Percentiles rank a stretch among this genome's conserved stretches.
These are phyloP conservation scores for Diploscapter pachys DNA, from an alignment of 1,140 invertebrate species.

Conservation along the genomic window DNA sequence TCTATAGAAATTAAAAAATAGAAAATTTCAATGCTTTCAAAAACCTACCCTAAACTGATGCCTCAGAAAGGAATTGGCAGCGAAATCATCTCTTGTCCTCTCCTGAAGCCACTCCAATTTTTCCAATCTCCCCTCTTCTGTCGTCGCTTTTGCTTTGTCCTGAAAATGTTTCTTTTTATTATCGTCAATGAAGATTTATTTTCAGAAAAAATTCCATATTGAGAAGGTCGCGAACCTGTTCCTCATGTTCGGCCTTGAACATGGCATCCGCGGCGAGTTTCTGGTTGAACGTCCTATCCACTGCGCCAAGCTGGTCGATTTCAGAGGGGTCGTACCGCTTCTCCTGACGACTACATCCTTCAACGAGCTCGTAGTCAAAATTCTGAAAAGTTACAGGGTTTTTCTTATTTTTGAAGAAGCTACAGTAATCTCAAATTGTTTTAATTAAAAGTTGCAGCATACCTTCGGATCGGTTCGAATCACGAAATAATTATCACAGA, in stretches of 20 bases:
- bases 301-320: slow-evolving; percentile 78
- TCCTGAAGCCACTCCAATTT: slow-evolving; percentile 52
- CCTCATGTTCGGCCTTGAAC: slow-evolving; percentile 52
- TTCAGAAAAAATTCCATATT: too few species aligned
- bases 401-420: too few species aligned
- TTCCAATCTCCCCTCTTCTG: slow-evolving; percentile 44
- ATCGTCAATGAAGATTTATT: background rate
- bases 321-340: slow-evolving; percentile 93
- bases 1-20: background rate
- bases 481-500: slow-evolving; percentile 94
- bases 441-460: slow-evolving; percentile 48
- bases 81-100: slow-evolving; percentile 53
- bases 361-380: slow-evolving; percentile 91
- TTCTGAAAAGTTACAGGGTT: slow-evolving; percentile 69
- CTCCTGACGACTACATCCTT: slow-evolving; percentile 89
- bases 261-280: slow-evolving; percentile 55
- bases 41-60: slow-evolving; percentile 46
- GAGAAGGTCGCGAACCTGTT: slow-evolving; percentile 3
- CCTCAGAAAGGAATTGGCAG: slow-evolving; percentile 47
- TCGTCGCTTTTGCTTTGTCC: slow-evolving; percentile 46
- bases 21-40: background rate
- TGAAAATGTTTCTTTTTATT: slow-evolving; percentile 9
- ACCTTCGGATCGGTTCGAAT: slow-evolving; percentile 97
- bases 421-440: too few species aligned
- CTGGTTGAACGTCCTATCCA: slow-evolving; percentile 48